Percentiles rank a stretch among this genome's conserved stretches.
These are phyloP conservation scores for Geococcyx californianus DNA, from an alignment of 2,113 vertebrate genomes.

Conservation along the genomic window DNA sequence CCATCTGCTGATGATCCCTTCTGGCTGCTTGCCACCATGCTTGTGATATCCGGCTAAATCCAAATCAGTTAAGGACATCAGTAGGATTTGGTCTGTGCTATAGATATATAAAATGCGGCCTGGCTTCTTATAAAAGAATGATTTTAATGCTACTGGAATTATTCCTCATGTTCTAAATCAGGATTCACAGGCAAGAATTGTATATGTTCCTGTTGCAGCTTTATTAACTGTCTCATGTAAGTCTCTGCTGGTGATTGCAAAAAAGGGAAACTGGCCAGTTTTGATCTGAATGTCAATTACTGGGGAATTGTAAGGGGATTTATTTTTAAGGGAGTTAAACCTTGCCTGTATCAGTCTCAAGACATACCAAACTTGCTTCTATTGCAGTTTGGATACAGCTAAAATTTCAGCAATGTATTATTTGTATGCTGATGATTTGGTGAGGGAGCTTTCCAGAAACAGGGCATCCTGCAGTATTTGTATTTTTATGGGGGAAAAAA, in stretches of 20 bases:
- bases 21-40: neutral
- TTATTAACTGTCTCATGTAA: neutral
- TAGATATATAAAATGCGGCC: neutral
- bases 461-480: neutral
- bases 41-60: neutral
- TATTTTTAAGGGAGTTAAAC: neutral
- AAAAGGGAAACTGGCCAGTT: neutral
- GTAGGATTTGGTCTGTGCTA: neutral
- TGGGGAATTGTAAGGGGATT: neutral
- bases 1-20: constrained; percentile 52
- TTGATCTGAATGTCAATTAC: neutral
- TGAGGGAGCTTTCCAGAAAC: neutral
- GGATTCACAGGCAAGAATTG: neutral
- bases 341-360: neutral
- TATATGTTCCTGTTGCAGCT: neutral
- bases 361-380: neutral
- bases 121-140: neutral
- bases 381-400: neutral
- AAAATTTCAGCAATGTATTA: neutral
- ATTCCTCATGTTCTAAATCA: neutral
- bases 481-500: neutral
- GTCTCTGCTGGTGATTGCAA: neutral
- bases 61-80: neutral
- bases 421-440: neutral
- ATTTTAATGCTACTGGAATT: neutral